Evolutionary conservation across 2,797 vertebrate species (phyloP), one percentile per base, ranked within the genome.

Genomic region (Phrynocephalus forsythii): DNA sequence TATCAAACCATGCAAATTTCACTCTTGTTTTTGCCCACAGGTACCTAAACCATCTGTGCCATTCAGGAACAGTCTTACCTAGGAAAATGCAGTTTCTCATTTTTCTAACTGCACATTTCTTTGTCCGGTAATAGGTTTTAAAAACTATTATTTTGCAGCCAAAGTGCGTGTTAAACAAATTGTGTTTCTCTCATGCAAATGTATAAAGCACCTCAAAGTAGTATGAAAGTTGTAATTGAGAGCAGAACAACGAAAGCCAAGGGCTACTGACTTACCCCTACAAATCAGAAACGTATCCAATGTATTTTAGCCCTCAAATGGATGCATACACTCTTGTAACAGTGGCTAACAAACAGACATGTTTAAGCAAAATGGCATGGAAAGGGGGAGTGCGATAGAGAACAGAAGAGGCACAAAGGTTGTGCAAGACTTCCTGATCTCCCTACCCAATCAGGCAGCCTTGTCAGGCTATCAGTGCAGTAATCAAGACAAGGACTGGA

Each of bases 91-190:
- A 48, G 0, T 33, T 82, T 83, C 73, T 89, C 82, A 81, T 79
- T 56, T 50, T 89, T 73, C 81, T 87, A 88, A 92, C 92, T 89
- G 87, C 82, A 88, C 89, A 66, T 50, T 85, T 92, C 77, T 79
- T 86, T 94, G 90, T 87, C 38, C 50, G 18, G 44, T 38, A 48
- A 33, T 69, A 69, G 33, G 33, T 33, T 69, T 71, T 56, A 3
- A 33, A 60, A 63, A 24, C 3, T 20, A 8, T 6, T 69, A 69
- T 84, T 10, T 38, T 13, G 33, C 22, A 6, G 9, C 9, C 28
- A 26, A 38, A 48, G 7, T n/a, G 8, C 10, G 50, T 38, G 24
- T n/a, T 66, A 48, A 33, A 76, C 22, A 30, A 73, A 50, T n/a
- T 26, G 16, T 28, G 13, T 44, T 8, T 20, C 24, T 71, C 16